Evolutionary conservation across 2,888 invertebrate genomes (phyloP), one percentile per base, ranked within the genome.

Genomic region (Frankliniella fusca): DNA sequence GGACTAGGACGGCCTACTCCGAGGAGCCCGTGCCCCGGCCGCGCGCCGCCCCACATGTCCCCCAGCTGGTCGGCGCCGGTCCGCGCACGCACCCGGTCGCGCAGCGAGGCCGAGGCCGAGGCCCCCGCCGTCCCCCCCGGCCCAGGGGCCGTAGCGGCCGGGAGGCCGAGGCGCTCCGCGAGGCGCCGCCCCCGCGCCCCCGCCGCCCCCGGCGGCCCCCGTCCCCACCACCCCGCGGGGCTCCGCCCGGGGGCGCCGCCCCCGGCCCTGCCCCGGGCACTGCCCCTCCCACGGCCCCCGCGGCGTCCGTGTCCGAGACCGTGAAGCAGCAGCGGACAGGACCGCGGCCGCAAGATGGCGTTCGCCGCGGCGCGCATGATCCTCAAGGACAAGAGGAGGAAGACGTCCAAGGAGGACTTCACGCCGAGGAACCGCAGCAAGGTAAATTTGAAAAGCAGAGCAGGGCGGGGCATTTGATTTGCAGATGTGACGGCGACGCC

Each of bases 291-390:
- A 0, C 18, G 18, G 61, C 18, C 15, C 20, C 54, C 61, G 61
- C 8, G 20, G 8, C 11, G 11, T 1, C n/a, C 50, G 38, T 1
- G 48, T 38, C 28, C n/a, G 8, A 10, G 15, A 1, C 20, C 11
- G 38, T 9, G 38, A 12, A 48, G 80, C 48, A 48, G 27, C 83
- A n/a, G n/a, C 83, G 48, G 28, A 81, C 27, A 12, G 15, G 27
- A 38, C 70, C n/a, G 48, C 27, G 50, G 54, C 50, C 27, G 83
- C 86, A 92, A 90, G 86, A 94, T 94, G 94, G 94, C 94, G 88
- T 94, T 94, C 88, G 94, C 94, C 80, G 94, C 94, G 80, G 94
- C 94, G 82, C 92, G 94, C 82, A 94, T 94, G 94, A 94, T 94
- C 86, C 90, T 94, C 85, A 94, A 94, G 89, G 94, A 94, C 88